Evolutionary conservation across 1,140 invertebrate species (phyloP), one percentile per base, ranked within the genome.

Genomic region (Centruroides vittatus): DNA sequence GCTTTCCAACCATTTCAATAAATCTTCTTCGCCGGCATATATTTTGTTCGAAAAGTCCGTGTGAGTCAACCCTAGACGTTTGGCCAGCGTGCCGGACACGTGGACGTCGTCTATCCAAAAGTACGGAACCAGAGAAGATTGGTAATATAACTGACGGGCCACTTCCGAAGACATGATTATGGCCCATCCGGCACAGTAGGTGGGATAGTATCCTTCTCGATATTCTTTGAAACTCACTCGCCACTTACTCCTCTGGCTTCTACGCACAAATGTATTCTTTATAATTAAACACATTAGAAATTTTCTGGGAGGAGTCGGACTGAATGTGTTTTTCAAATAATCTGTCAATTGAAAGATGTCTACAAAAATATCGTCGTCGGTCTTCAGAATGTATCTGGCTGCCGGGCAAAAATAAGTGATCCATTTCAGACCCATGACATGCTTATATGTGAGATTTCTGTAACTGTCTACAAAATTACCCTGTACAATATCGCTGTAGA

Each of bases 71-170:
- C 76, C 73, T 47, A 81, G 68, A 55, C 78, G 72, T 52, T 81
- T 71, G 5, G 82, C 77, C 55, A 90, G 73, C 57, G 87, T 79
- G 9, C 88, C 88, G 12, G 86, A 89, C 0, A 92, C 70, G 71
- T 81, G 83, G 8, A 87, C 81, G 72, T 92, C 88, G 71, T 92
- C 88, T 62, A 91, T 88, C 87, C 87, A 91, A 73, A 90, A 89
- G 65, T 83, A 85, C 13, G 76, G 70, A 34, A 72, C 66, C 11
- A 35, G 12, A 47, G 47, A 10, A 11, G 67, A 65, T n/a, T 63
- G 47, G 6, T 47, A 23, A 51, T 72, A 73, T 52, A 77, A 64
- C 12, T 61, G 50, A 36, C 57, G 60, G 1, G 70, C 66, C 46
- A 75, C 63, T 57, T 75, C 72, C 3, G 65, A 59, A 49, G 73